Base-by-base conservation (phyloP, 2,797 vertebrate species). In the Sebastes aleutianus region DNA sequence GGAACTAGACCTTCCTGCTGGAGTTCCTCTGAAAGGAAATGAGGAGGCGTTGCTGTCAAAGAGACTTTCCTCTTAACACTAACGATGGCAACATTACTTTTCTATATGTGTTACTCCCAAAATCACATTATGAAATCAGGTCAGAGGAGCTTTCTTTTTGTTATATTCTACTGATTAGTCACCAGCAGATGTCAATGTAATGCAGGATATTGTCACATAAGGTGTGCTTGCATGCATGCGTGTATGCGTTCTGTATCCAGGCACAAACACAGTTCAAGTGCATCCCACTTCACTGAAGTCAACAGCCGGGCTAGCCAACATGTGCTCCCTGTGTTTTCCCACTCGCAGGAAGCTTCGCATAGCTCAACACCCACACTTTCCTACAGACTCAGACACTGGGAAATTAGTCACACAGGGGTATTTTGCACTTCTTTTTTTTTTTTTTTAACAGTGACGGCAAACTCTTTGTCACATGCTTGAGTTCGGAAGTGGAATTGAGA, bases 331-430 rank as follows among this genome's bases (percentile, higher is more conserved):
- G 86, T 82, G 71, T 92, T 91, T 90, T 88, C 92, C 91, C 85
- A 86, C 69, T 87, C 79, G 90, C 87, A 86, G 83, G 89, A 92
- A 94, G 87, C 78, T 86, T 83, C 86, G 85, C 86, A 92, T 92
- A 91, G 81, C 77, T 84, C 53, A 88, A 89, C 90, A 92, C 89
- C 92, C 87, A 93, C 93, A 90, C 85, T 89, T 89, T 85, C 83
- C 88, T 83, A 79, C 86, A 85, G 74, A 86, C 79, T 78, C 81
- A 83, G 82, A 81, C 76, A 77, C 73, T 63, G 70, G 79, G 85
- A 89, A 79, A 88, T 92, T 87, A 86, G 85, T 87, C 87, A 87
- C 69, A 80, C 78, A 74, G 69, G 57, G 72, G 71, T 73, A 69
- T 86, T 89, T 83, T 82, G 68, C 54, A 77, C 68, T 70, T 87